A percentile compares a stretch with the other conserved stretches of the same genome.
phyloP scores from a whole-genome alignment of 2,113 vertebrate genomes.

The Perca fluviatilis region DNA sequence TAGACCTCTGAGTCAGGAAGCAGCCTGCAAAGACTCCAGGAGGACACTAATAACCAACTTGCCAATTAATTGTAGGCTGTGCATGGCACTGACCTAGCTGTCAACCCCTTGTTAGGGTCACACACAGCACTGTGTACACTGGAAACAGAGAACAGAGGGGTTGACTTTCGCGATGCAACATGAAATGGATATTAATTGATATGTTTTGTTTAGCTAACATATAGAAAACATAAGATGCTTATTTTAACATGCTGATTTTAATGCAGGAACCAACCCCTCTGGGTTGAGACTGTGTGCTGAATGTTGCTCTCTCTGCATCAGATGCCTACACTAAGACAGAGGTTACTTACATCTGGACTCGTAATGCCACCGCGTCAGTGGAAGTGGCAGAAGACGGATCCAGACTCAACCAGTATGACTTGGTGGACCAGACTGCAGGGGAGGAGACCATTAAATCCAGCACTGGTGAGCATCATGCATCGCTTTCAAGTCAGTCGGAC shows the following conservation, averaged over 20 bases:
- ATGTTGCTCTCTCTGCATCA: constrained; percentile 56
- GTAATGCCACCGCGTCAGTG: constrained; percentile 92
- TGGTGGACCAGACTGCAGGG: constrained; percentile 92
- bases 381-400: constrained; percentile 94
- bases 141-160: too few species aligned
- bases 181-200: not conserved
- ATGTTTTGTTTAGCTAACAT: not conserved
- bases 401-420: constrained; percentile 94
- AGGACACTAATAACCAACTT: too few species aligned
- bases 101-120: too few species aligned
- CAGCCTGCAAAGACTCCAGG: too few species aligned
- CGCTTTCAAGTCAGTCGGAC: not conserved
- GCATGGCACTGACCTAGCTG: too few species aligned
- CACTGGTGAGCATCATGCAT: constrained; percentile 86
- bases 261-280: not conserved
- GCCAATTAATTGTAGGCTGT: too few species aligned
- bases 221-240: not conserved
- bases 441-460: constrained; percentile 95
- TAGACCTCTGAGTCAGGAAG: too few species aligned
- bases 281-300: not conserved
- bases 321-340: constrained; percentile 96
- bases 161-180: too few species aligned
- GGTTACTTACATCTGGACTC: constrained; percentile 96
- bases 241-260: not conserved
- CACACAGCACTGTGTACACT: too few species aligned